A percentile compares a stretch with the other conserved stretches of the same genome.
phyloP scores from a whole-genome alignment of 2,888 invertebrate species.

The Endotricha flammealis region DNA sequence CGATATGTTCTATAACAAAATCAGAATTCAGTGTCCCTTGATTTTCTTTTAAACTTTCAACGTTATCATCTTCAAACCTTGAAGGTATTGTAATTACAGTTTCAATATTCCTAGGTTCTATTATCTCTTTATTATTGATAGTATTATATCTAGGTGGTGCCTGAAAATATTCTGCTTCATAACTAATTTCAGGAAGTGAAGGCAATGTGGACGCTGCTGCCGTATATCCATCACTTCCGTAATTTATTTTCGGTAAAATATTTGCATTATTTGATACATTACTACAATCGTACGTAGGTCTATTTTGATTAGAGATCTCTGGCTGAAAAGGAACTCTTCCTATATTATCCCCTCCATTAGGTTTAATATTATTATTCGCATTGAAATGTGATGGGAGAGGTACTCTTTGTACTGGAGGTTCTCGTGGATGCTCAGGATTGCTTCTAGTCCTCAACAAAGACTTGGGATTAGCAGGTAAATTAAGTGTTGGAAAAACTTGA shows the following conservation, averaged over 20 bases:
- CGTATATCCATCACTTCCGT: slow-evolving; percentile 34
- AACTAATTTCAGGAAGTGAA: slow-evolving; percentile 44
- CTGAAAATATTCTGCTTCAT: slow-evolving; percentile 47
- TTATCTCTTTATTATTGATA: slow-evolving; percentile 6
- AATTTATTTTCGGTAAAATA: slow-evolving; percentile 29
- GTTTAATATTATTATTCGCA: slow-evolving; percentile 31
- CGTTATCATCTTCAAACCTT: slow-evolving; percentile 18
- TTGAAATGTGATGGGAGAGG: slow-evolving; percentile 28
- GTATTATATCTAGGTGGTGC: slow-evolving; percentile 25
- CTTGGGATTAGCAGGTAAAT: slow-evolving; percentile 84
- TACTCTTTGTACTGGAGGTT: slow-evolving; percentile 29
- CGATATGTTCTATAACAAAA: slow-evolving; percentile 21
- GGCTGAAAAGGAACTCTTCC: too few species aligned
- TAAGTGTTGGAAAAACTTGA: slow-evolving; percentile 80
- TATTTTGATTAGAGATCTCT: slow-evolving; percentile 26
- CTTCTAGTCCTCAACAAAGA: slow-evolving; percentile 62
- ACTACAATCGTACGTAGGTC: slow-evolving; percentile 42
- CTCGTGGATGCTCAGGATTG: slow-evolving; percentile 46
- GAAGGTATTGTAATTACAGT: slow-evolving; percentile 8
- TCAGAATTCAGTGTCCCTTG: slow-evolving; percentile 13
- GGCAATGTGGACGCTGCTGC: slow-evolving; percentile 18
- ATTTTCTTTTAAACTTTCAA: slow-evolving; percentile 14
- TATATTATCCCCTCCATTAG: too few species aligned
- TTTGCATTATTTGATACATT: slow-evolving; percentile 24
- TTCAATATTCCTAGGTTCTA: neutral